These are phyloP conservation scores for Saccopteryx bilineata DNA, from an alignment of 2,113 vertebrate genomes.

Conservation along the genomic window DNA sequence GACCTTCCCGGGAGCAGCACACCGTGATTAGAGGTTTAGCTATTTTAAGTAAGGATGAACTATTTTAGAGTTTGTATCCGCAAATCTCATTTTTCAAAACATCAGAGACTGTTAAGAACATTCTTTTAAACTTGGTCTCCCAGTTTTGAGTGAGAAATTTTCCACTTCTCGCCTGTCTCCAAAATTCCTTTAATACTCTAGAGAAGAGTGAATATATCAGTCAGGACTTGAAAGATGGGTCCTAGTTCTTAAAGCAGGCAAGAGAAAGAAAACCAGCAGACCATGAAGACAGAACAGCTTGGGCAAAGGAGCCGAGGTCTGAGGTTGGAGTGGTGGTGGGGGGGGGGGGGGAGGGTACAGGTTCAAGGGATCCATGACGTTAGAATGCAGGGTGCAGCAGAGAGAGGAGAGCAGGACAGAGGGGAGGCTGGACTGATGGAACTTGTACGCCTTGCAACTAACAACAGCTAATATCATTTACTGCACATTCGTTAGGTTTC, in stretches of 20 bases:
- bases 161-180: slow-evolving; percentile 1
- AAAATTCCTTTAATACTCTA: not conserved
- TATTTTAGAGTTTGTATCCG: not conserved
- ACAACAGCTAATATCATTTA: not conserved
- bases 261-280: not conserved
- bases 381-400: not conserved
- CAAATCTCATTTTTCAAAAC: slow-evolving; percentile 17
- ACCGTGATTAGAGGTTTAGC: not conserved
- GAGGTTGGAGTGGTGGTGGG: not conserved
- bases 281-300: not conserved
- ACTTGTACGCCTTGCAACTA: not conserved
- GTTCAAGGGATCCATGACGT: no score
- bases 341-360: not conserved
- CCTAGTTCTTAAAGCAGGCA: not conserved
- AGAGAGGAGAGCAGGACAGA: not conserved
- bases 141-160: not conserved
- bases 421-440: not conserved
- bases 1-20: not conserved
- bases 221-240: not conserved
- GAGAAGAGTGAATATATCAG: not conserved
- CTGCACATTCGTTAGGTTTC: not conserved
- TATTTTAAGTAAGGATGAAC: not conserved
- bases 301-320: not conserved
- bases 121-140: slow-evolving; percentile 2
- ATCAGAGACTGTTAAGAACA: not conserved